These are phyloP conservation scores for Holothuria glaberrima DNA, from an alignment of 35 echinoderm and acorn worm species.

Conservation along the genomic window DNA sequence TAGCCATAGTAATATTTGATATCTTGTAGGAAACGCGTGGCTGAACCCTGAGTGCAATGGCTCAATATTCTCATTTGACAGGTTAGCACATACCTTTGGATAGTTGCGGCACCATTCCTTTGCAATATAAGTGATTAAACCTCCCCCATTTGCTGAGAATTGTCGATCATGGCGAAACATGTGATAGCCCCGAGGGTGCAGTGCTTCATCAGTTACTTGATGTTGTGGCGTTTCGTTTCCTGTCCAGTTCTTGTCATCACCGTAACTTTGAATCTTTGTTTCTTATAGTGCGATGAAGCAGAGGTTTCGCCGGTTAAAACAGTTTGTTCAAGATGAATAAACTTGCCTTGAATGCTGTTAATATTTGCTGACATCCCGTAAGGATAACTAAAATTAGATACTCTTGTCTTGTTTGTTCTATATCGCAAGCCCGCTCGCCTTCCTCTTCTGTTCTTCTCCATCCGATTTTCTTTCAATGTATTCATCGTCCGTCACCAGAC, in stretches of 20 bases:
- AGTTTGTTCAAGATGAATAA: too few species aligned
- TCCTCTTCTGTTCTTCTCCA: not conserved
- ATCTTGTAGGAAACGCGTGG: not conserved
- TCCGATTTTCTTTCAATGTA: not conserved
- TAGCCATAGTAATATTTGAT: constrained; percentile 2
- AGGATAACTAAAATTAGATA: constrained; percentile 15
- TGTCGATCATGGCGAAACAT: too few species aligned
- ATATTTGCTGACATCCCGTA: too few species aligned
- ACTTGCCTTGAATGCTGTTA: too few species aligned
- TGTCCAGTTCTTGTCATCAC: not conserved
- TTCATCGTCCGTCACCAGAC: not conserved
- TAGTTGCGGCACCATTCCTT: not conserved
- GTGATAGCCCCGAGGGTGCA: too few species aligned
- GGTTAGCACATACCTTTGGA: constrained; percentile 2
- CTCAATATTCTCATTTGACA: constrained; percentile 17
- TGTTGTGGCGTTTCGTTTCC: constrained; percentile 27
- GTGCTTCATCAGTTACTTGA: too few species aligned
- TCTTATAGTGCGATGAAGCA: constrained; percentile 36
- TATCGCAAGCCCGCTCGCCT: not conserved
- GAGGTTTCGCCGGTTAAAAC: constrained; percentile 1
- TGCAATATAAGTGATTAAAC: too few species aligned
- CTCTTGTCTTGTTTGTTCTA: too few species aligned
- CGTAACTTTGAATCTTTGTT: constrained; percentile 8
- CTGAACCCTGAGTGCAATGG: constrained; percentile 1
- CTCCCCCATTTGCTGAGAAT: too few species aligned